Evolutionary conservation across 2,797 vertebrate species (phyloP).

Genomic region (Gobionotothen gibberifrons): DNA sequence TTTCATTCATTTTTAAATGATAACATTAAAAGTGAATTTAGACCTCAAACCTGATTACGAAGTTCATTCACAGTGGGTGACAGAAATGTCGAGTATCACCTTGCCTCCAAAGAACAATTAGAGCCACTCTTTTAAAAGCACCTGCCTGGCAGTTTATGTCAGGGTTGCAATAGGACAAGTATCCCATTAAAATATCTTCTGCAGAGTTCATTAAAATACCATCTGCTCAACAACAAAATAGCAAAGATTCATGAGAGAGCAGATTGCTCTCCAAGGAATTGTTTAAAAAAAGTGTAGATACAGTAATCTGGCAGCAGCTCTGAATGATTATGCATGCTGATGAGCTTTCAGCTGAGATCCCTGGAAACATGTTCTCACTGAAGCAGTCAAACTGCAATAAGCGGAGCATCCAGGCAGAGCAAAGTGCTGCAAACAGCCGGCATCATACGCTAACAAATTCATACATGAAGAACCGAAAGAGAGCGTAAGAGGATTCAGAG

Average conservation of each 20-base stretch:
- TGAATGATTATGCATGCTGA: conserved; percentile 64
- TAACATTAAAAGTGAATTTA: background rate
- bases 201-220: conserved; percentile 72
- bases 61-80: conserved; percentile 17
- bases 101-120: conserved; percentile 41
- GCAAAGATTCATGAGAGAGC: conserved; percentile 54
- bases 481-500: conserved; percentile 51
- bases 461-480: conserved; percentile 50
- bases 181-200: conserved; percentile 58
- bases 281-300: conserved; percentile 48
- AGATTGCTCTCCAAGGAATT: conserved; percentile 57
- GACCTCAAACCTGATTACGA: background rate
- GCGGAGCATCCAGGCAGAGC: conserved; percentile 61
- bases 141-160: conserved; percentile 50
- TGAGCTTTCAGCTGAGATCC: conserved; percentile 56
- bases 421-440: conserved; percentile 30
- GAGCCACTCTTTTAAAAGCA: conserved; percentile 41
- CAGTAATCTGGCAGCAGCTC: conserved; percentile 55
- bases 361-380: conserved; percentile 54
- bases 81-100: conserved; percentile 23
- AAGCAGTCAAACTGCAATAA: conserved; percentile 60
- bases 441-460: conserved; percentile 44
- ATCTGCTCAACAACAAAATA: conserved; percentile 63
- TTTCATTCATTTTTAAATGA: conserved; percentile 16
- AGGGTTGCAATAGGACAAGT: conserved; percentile 51